phyloP scores from a whole-genome alignment of 2,113 vertebrate genomes.

The Bubo blakistoni region DNA sequence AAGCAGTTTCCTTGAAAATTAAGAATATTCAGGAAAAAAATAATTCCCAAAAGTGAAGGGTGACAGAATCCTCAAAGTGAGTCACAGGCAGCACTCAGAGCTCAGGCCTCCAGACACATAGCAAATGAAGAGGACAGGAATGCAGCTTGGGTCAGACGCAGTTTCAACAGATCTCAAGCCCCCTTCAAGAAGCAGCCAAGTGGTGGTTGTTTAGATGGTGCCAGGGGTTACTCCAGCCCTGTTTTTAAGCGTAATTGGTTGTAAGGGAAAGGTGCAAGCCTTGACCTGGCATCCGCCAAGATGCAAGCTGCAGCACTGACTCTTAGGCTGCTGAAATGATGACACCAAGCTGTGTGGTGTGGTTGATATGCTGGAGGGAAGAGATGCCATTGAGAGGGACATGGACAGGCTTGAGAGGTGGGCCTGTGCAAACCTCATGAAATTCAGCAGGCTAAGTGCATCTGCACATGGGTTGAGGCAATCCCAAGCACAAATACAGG shows the following conservation, averaged over 20 bases:
- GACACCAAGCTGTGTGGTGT: too few relatives aligned
- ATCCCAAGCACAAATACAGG: too few relatives aligned
- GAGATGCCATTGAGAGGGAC: too few relatives aligned
- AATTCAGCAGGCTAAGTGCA: too few relatives aligned
- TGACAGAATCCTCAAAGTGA: background rate
- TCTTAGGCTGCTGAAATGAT: background rate
- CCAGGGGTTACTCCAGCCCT: background rate
- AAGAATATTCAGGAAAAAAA: background rate
- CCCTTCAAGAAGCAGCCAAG: background rate
- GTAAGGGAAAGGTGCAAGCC: background rate
- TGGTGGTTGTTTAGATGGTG: background rate
- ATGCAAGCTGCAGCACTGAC: background rate
- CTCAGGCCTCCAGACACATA: background rate
- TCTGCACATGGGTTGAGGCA: too few relatives aligned
- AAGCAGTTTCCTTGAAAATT: background rate
- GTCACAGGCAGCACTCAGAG: background rate
- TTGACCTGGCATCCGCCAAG: background rate
- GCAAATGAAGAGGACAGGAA: background rate
- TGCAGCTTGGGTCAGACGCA: background rate
- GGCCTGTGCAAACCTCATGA: too few relatives aligned
- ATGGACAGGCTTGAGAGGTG: too few relatives aligned
- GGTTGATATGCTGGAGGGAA: too few relatives aligned
- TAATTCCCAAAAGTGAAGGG: fast-evolving
- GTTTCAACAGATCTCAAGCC: background rate
- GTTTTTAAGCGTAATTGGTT: background rate